Evolutionary conservation across 2,888 invertebrate species (phyloP), one percentile per base, ranked within the genome.

Genomic region (Halictus quadricinctus): DNA sequence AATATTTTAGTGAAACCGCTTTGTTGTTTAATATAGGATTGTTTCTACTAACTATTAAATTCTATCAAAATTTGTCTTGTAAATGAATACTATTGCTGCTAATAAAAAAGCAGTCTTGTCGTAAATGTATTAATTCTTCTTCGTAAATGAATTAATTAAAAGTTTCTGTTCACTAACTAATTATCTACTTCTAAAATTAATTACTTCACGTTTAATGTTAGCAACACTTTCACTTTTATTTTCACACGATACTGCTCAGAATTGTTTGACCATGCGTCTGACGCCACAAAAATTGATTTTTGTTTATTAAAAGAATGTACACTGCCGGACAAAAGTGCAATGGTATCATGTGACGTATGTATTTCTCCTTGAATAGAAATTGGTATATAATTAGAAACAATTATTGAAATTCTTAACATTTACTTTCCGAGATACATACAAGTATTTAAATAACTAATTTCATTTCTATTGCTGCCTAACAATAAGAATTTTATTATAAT

Each of bases 251-350:
- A 0, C n/a, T 5, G 58, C 12, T n/a, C 64, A 29, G 29, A 64
- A 64, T 64, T 64, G 29, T 64, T 64, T 18, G 64, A 64, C 36
- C 29, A 64, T 29, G 8, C 29, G 29, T 64, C 29, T 15, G 8
- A 64, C 64, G 64, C 64, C 15, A 64, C 29, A 25, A 18, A 64
- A 64, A 64, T 64, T 64, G 64, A 64, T 64, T 64, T 64, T 64
- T 15, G 15, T 64, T 64, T 29, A 64, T 29, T 64, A 29, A 29
- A 64, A 64, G 29, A 29, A 64, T 29, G 15, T 64, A 64, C 18
- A 29, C 29, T 64, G 29, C 64, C 64, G 29, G 7, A 64, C 18
- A 29, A 64, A 64, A 15, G 8, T 64, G 29, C 25, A 64, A 29
- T 64, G 29, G 1, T 64, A 64, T 12, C 46, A 13, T 7, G 21